Conservation (phyloP, 2,888 invertebrate species). For the Heliconius ethilla region DNA sequence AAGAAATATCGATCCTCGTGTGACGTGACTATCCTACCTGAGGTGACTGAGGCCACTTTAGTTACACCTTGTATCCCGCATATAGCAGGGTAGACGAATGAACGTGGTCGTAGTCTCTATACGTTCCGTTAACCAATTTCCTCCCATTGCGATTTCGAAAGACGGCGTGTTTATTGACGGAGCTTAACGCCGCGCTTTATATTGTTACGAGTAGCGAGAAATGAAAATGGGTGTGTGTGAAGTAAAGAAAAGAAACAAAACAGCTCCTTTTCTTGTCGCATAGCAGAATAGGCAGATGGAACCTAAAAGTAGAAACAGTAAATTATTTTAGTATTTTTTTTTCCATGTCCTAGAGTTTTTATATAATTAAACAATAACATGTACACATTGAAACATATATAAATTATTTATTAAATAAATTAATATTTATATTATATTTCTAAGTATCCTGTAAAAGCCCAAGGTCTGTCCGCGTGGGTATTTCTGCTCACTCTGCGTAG, state of each 20-base stretch:
- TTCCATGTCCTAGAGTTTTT: too few relatives aligned
- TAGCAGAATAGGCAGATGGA: too few relatives aligned
- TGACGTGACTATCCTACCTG: constrained; percentile 19
- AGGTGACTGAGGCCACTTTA: neutral
- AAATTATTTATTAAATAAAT: neutral
- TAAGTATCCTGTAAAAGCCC: neutral
- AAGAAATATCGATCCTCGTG: constrained; percentile 42
- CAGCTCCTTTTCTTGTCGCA: too few relatives aligned
- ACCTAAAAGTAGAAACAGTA: too few relatives aligned
- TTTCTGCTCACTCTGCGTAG: neutral
- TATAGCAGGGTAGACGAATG: too few relatives aligned
- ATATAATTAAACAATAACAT: neutral
- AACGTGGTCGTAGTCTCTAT: too few relatives aligned
- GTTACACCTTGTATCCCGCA: neutral
- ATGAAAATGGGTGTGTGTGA: neutral
- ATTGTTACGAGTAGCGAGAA: neutral
- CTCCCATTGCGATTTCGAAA: too few relatives aligned
- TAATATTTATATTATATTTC: neutral
- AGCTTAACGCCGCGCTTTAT: neutral
- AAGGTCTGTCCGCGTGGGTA: constrained; percentile 2
- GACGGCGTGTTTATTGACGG: neutral
- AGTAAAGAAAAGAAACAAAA: too few relatives aligned
- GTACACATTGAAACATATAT: neutral
- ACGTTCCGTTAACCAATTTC: too few relatives aligned
- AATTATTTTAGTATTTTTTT: too few relatives aligned